These are phyloP conservation scores for Chaenocephalus aceratus DNA, from an alignment of 2,113 vertebrate genomes.

Conservation along the genomic window DNA sequence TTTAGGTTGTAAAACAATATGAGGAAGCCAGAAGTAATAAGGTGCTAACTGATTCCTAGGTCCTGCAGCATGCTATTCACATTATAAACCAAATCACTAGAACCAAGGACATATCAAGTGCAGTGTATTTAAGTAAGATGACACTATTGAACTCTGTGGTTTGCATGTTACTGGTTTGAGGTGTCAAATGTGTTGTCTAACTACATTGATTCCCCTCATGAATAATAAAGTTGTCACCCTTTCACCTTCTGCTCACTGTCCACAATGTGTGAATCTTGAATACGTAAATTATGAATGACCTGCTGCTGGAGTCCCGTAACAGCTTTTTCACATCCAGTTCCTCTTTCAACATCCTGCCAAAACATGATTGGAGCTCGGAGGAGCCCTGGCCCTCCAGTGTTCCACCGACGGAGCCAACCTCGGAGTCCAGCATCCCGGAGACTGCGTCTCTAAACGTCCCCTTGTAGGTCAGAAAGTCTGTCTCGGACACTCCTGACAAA, in stretches of 20 bases:
- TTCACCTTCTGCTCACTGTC: background rate
- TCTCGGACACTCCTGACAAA: constrained; percentile 85
- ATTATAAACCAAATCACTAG: background rate
- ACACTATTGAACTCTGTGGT: background rate
- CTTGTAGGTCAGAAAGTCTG: constrained; percentile 87
- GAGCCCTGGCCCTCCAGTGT: constrained; percentile 76
- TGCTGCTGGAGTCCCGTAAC: constrained; percentile 81
- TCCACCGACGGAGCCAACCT: constrained; percentile 70
- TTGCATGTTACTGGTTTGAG: background rate
- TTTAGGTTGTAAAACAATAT: no score
- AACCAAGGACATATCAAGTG: background rate
- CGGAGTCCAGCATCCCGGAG: constrained; percentile 77
- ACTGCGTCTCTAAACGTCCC: constrained; percentile 81
- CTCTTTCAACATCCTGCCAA: constrained; percentile 90
- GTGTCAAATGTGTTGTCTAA: background rate
- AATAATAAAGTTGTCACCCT: background rate
- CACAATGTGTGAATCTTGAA: background rate
- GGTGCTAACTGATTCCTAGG: no score
- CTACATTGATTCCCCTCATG: constrained; percentile 16
- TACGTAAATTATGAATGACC: constrained; percentile 75
- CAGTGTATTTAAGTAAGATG: background rate
- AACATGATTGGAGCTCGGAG: constrained; percentile 85
- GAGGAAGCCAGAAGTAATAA: no score
- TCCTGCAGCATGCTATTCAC: no score
- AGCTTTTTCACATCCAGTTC: constrained; percentile 89